Evolutionary conservation across 1,140 invertebrate genomes (phyloP).

Genomic region (Carposina sasakii): DNA sequence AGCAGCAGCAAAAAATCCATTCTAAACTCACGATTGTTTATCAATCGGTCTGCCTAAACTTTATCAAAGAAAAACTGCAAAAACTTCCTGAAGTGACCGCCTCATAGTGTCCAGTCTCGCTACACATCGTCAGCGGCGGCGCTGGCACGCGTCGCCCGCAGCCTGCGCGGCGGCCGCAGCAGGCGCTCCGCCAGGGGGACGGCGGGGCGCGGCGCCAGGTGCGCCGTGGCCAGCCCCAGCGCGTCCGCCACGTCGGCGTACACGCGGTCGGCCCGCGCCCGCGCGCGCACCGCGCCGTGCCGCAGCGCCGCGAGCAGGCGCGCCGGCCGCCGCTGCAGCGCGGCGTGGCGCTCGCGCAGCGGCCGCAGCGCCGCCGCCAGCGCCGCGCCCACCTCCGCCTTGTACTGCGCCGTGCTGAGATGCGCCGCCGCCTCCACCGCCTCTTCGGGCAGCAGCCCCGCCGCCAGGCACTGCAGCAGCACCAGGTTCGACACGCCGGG

Average conservation of each 20-base stretch:
- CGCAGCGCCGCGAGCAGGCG: conserved; percentile 82
- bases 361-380: conserved; percentile 32
- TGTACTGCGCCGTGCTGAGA: conserved; percentile 79
- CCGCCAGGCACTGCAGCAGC: conserved; percentile 85
- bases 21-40: too few species aligned
- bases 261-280: conserved; percentile 77
- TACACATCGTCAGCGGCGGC: too few species aligned
- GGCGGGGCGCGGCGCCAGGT: too few species aligned
- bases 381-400: conserved; percentile 38
- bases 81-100: too few species aligned
- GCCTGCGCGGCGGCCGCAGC: too few species aligned
- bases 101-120: too few species aligned
- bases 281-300: conserved; percentile 80
- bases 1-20: too few species aligned
- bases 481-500: conserved; percentile 94
- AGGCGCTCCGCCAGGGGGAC: too few species aligned
- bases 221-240: conserved; percentile 67
- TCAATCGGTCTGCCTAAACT: too few species aligned
- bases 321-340: conserved; percentile 73
- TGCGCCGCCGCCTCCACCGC: conserved; percentile 80
- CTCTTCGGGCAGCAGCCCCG: conserved; percentile 78
- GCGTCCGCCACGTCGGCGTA: conserved; percentile 80
- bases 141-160: too few species aligned
- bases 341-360: conserved; percentile 48
- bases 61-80: too few species aligned